Conservation (phyloP, 2,797 vertebrate genomes). For the Onychomys torridus region DNA sequence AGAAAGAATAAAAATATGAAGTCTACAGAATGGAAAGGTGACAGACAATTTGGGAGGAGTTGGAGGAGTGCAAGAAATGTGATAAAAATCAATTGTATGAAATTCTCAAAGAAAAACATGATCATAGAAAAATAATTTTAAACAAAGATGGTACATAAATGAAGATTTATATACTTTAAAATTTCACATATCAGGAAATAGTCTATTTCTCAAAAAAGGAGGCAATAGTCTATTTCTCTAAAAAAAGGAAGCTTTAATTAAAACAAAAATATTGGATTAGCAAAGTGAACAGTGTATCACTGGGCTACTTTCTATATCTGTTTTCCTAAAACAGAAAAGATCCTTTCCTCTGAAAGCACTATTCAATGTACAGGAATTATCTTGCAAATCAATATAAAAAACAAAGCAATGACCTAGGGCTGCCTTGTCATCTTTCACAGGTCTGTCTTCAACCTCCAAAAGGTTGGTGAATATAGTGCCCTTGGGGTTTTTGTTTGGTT, state of each 20-base stretch:
- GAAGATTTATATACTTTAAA: background rate
- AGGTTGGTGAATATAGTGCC: background rate
- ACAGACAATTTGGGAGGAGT: background rate
- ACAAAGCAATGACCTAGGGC: background rate
- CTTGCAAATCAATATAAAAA: slow-evolving; percentile 52
- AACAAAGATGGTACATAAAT: background rate
- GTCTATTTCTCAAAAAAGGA: background rate
- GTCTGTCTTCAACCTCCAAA: background rate
- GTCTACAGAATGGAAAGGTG: background rate
- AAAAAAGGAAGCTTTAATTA: background rate
- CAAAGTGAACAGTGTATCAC: background rate
- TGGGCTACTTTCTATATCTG: background rate
- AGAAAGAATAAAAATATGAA: background rate
- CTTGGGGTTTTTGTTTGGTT: background rate
- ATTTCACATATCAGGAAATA: background rate
- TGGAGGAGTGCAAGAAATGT: background rate
- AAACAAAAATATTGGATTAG: background rate
- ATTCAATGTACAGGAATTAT: slow-evolving; percentile 21
- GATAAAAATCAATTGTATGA: background rate
- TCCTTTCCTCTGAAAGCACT: background rate
- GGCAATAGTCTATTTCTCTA: background rate
- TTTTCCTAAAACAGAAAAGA: background rate
- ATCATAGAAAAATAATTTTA: background rate
- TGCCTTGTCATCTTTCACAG: slow-evolving; percentile 35
- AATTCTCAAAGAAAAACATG: background rate